Evolutionary conservation across 2,888 invertebrate genomes (phyloP), one percentile per base, ranked within the genome.

Genomic region (Pseudococcus viburni): DNA sequence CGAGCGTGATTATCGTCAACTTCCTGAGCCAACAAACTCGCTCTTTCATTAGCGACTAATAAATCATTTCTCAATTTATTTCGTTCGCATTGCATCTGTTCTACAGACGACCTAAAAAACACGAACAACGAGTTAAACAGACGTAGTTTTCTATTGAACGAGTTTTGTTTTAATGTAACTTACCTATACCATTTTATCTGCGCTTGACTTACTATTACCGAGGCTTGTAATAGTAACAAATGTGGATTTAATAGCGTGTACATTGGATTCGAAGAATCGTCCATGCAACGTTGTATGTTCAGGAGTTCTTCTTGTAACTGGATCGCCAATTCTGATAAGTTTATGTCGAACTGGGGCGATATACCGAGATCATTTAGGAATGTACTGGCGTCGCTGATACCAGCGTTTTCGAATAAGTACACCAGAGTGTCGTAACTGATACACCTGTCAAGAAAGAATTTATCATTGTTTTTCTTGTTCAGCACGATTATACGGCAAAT

Each of bases 1-100:
- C 95, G 94, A 0, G 95, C 94, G 91, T 98, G 97, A 90, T 96
- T 95, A 91, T 98, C 98, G 91, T 98, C 98, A 1, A 97, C 96
- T 92, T 98, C 98, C 90, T 96, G 96, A 0, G 97, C 98, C 85
- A 98, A 92, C 88, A 96, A 91, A 0, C 94, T 93, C 0, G 96
- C 96, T 90, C 97, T 93, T 89, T 95, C 94, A 91, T 97, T 97
- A 0, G 97, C 96, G 91, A 97, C 97, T 26, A 93, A 93, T 22
- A 97, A 94, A 91, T 97, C 97, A 15, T 93, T 92, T 89, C 95
- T 94, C 64, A 98, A 92, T 91, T 97, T 97, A 90, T 96, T 95
- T 88, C 96, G 94, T 91, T 98, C 98, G 48, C 94, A 94, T 85
- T 93, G 93, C 90, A 95, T 92, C 90, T 95, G 95, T 89, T 95